Conservation (phyloP, 2,113 vertebrate genomes). For the Typhlomys cinereus region DNA sequence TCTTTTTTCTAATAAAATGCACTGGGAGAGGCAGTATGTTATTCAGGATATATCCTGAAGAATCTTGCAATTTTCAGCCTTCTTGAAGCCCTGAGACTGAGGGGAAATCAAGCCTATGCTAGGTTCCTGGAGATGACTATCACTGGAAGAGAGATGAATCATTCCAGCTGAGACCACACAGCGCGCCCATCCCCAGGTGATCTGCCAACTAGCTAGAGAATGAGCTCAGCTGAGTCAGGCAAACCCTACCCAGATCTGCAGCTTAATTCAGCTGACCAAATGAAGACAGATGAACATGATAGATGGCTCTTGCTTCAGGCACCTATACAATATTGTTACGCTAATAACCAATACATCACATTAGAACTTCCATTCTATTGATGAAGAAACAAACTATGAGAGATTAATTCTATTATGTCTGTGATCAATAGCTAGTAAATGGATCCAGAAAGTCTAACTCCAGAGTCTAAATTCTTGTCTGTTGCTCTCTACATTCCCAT, state of each 20-base stretch:
- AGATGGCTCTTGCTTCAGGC: neutral
- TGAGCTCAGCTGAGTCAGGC: neutral
- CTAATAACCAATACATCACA: neutral
- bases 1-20: neutral
- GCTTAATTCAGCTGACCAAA: neutral
- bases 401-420: neutral
- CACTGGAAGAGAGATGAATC: neutral
- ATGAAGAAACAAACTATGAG: neutral
- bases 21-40: neutral
- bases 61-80: neutral
- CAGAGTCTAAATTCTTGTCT: neutral
- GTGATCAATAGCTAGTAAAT: neutral
- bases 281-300: neutral
- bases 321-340: neutral
- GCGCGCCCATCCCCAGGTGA: neutral
- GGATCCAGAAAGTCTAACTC: neutral
- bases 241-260: neutral
- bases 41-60: neutral
- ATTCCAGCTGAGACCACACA: neutral
- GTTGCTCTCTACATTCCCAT: neutral
- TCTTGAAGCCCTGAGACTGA: neutral
- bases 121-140: neutral
- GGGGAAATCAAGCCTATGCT: neutral
- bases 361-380: constrained; percentile 31
- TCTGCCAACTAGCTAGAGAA: neutral